These are phyloP conservation scores for Scyliorhinus canicula DNA, from an alignment of 2,797 vertebrate species.

Conservation along the genomic window DNA sequence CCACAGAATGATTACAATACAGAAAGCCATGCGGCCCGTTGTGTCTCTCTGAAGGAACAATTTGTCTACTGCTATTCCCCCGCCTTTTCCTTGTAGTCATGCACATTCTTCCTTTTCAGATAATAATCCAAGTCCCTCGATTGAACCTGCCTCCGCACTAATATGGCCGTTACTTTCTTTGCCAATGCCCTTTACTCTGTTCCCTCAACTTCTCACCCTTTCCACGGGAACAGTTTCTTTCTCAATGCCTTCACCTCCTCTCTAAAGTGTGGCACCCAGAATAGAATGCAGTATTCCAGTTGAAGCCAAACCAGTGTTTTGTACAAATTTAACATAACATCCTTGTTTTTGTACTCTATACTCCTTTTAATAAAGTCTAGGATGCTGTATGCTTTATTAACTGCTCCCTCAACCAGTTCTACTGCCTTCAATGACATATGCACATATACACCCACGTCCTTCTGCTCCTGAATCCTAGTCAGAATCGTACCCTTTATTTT, in stretches of 20 bases:
- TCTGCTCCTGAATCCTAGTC: not conserved
- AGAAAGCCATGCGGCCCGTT: not conserved
- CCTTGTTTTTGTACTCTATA: not conserved
- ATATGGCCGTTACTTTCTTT: not conserved
- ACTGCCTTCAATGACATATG: not conserved
- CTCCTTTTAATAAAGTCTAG: not conserved
- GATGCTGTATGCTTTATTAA: not conserved
- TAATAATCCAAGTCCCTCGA: not conserved
- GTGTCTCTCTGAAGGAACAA: not conserved
- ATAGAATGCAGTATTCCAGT: not conserved
- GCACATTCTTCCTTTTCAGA: not conserved
- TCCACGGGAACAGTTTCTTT: not conserved
- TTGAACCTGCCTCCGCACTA: not conserved
- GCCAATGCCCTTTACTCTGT: not conserved
- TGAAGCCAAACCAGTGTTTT: not conserved
- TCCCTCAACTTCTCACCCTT: not conserved
- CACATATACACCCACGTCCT: not conserved
- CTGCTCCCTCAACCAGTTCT: not conserved
- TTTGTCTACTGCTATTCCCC: not conserved
- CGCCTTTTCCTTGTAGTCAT: not conserved
- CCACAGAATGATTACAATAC: not conserved
- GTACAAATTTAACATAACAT: not conserved
- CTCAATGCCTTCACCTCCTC: not conserved
- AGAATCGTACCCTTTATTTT: not conserved
- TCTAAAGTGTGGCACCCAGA: not conserved